A percentile compares a stretch with the other conserved stretches of the same genome.
Evolutionary conservation across 1,140 invertebrate genomes (phyloP).

Genomic region (Thaumatotibia leucotreta): DNA sequence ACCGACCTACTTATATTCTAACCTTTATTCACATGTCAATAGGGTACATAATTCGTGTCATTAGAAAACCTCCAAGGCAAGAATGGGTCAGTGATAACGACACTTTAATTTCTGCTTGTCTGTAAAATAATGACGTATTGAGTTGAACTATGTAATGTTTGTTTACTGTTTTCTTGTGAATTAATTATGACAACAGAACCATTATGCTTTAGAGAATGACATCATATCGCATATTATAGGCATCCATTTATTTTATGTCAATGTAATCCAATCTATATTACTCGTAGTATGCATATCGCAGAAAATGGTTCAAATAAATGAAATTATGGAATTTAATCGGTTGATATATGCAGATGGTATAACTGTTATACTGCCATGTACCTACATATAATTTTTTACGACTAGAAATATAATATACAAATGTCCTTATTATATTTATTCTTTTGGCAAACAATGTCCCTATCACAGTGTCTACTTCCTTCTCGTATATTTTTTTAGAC

Average conservation of each 20-base stretch:
- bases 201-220: background rate
- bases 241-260: background rate
- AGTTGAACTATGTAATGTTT: background rate
- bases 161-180: background rate
- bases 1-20: background rate
- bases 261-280: too few relatives aligned
- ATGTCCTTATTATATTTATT: too few relatives aligned
- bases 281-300: too few relatives aligned
- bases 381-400: too few relatives aligned
- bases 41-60: background rate
- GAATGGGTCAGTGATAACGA: constrained; percentile 2
- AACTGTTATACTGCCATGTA: too few relatives aligned
- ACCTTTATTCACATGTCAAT: background rate
- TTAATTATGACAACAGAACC: background rate
- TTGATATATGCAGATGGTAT: too few relatives aligned
- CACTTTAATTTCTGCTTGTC: background rate
- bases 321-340: too few relatives aligned
- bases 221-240: background rate
- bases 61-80: constrained; percentile 7
- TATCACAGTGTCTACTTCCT: too few relatives aligned
- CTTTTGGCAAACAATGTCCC: too few relatives aligned
- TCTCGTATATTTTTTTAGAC: too few relatives aligned
- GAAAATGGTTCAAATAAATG: too few relatives aligned
- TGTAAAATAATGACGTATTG: background rate
- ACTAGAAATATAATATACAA: too few relatives aligned